These are phyloP conservation scores for Drosophila meridiana DNA, from an alignment of 2,888 invertebrate species.

Conservation along the genomic window DNA sequence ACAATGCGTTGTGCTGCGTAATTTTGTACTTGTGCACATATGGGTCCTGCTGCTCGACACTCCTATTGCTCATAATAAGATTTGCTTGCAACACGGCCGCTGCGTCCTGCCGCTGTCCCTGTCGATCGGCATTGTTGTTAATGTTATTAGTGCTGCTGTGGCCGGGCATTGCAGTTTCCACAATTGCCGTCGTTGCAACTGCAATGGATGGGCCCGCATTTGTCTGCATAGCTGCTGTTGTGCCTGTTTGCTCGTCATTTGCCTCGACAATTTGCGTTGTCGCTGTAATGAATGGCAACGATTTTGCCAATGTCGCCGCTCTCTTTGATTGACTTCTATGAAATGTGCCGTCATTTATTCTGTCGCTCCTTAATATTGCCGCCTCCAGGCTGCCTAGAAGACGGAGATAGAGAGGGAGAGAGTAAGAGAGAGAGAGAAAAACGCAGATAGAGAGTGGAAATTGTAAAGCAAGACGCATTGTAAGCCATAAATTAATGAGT, in stretches of 20 bases:
- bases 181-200: slow-evolving; percentile 29
- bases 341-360: slow-evolving; percentile 76
- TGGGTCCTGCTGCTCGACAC: slow-evolving; percentile 66
- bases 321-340: slow-evolving; percentile 77
- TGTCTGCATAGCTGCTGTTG: slow-evolving; percentile 33
- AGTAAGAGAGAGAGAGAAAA: background rate
- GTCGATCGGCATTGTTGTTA: slow-evolving; percentile 59
- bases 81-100: slow-evolving; percentile 55
- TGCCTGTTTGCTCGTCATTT: slow-evolving; percentile 36
- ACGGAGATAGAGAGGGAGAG: background rate
- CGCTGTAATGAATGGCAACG: slow-evolving; percentile 68
- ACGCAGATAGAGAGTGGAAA: slow-evolving; percentile 13
- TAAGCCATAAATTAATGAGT: slow-evolving; percentile 69
- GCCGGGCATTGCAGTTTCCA: slow-evolving; percentile 36
- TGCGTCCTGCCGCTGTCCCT: slow-evolving; percentile 34
- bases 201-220: slow-evolving; percentile 35
- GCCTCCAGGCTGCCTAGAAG: slow-evolving; percentile 5
- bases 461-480: slow-evolving; percentile 33
- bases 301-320: slow-evolving; percentile 55
- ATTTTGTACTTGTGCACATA: slow-evolving; percentile 61
- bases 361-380: slow-evolving; percentile 73
- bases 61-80: slow-evolving; percentile 77
- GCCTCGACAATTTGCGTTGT: slow-evolving; percentile 61
- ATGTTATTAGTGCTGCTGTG: slow-evolving; percentile 61
- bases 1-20: slow-evolving; percentile 54